phyloP scores from a whole-genome alignment of 2,113 vertebrate genomes.

The Orycteropus afer region DNA sequence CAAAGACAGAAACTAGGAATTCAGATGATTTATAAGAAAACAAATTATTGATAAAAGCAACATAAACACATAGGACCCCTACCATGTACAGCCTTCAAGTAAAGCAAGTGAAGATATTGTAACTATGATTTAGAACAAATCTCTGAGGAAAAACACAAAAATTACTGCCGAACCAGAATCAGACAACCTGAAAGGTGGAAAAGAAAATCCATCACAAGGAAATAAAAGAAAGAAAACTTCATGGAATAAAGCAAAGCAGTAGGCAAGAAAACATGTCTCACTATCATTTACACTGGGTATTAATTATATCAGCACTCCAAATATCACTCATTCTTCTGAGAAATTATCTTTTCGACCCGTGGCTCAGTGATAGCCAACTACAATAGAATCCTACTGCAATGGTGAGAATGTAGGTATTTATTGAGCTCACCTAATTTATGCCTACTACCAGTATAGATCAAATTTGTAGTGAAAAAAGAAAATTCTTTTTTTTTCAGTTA shows the following conservation, averaged over 20 bases:
- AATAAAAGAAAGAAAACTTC: neutral
- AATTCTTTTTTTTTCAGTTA: neutral
- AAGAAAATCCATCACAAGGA: neutral
- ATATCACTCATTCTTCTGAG: neutral
- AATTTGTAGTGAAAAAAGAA: neutral
- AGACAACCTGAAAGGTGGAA: neutral
- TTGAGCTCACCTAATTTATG: neutral
- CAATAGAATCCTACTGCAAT: neutral
- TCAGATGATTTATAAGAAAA: neutral
- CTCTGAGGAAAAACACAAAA: neutral
- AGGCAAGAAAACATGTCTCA: neutral
- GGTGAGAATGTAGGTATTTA: neutral
- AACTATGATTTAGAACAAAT: neutral
- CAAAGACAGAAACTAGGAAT: neutral
- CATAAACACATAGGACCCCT: neutral
- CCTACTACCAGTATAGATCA: neutral
- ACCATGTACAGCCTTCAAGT: neutral
- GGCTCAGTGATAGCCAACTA: neutral
- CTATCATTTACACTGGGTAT: neutral
- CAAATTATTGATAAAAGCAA: neutral
- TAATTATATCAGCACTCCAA: neutral
- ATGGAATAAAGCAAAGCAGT: neutral
- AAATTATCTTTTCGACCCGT: neutral
- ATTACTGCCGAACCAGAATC: neutral
- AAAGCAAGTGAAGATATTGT: neutral